Evolutionary conservation across 1,140 invertebrate species (phyloP).

Genomic region (Amyelois transitella): DNA sequence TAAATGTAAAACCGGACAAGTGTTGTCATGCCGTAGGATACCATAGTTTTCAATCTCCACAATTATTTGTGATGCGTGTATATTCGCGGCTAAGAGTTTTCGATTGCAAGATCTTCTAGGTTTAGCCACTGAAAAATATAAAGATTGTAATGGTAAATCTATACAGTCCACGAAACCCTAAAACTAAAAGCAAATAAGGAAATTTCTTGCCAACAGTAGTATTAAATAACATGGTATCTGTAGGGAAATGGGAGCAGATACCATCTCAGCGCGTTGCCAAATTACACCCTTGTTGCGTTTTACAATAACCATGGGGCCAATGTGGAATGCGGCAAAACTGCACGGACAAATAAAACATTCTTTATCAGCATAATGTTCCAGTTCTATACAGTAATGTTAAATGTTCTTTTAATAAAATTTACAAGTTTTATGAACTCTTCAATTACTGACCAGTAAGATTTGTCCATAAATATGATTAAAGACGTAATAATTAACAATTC

Average conservation of each 20-base stretch:
- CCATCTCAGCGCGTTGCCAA: slow-evolving; percentile 57
- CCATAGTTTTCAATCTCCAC: too few relatives aligned
- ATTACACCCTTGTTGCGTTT: slow-evolving; percentile 61
- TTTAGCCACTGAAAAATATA: too few relatives aligned
- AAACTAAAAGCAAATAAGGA: slow-evolving; percentile 33
- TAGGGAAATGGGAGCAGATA: slow-evolving; percentile 51
- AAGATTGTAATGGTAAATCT: too few relatives aligned
- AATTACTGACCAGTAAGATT: neutral
- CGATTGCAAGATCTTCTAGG: too few relatives aligned
- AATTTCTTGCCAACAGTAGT: slow-evolving; percentile 42
- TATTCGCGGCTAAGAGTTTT: too few relatives aligned
- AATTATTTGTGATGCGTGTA: too few relatives aligned
- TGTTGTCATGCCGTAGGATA: too few relatives aligned
- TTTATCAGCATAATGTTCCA: neutral
- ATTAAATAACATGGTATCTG: slow-evolving; percentile 64
- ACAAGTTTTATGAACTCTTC: neutral
- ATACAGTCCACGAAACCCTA: too few relatives aligned
- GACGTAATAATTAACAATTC: too few relatives aligned
- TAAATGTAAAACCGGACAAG: neutral
- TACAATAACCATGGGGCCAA: slow-evolving; percentile 41
- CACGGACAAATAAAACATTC: neutral
- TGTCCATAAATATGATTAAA: too few relatives aligned
- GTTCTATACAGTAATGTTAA: neutral
- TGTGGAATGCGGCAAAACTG: neutral
- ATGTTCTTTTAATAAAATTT: slow-evolving; percentile 6